Base-by-base conservation (phyloP, 2,888 invertebrate genomes). In the Erannis defoliaria region DNA sequence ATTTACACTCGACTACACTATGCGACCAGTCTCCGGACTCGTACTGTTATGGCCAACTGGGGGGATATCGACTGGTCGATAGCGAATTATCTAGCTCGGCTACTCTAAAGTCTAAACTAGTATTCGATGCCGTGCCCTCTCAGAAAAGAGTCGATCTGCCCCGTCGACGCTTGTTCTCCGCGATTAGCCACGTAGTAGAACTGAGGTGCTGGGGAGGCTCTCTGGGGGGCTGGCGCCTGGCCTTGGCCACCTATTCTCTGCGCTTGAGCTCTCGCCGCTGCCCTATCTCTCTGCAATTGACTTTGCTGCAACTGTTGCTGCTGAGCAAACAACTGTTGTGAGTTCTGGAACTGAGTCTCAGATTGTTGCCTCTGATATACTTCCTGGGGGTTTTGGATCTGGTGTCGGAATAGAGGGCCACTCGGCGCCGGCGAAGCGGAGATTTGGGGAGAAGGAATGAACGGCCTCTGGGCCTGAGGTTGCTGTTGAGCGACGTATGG, bases 111-210 rank as follows among this genome's bases (percentile, higher is more conserved):
- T 65, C 57, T 69, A 69, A 74, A 76, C 90, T 94, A 95, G 84
- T 94, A 94, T 81, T 94, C 94, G 76, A 95, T 94, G 80, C 94
- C 95, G 82, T 95, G 95, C 58, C 96, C 96, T 84, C 96, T 94
- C 65, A 97, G 94, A 89, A 97, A 97, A 58, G 96, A 96, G 81
- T 97, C 97, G 76, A 97, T 96, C 82, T 96, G 97, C 5, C 96
- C 96, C 37, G 94, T 92, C 42, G 95, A 94, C 31, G 79, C 76
- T 0, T 82, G 78, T 60, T 95, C 90, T 0, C 90, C 91, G 51
- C 90, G 88, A 0, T 94, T 94, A 31, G 94, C 94, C 31, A 94
- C 91, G 82, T 94, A 95, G 83, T 95, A 95, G 84, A 93, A 94
- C 75, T 94, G 94, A 37, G 91, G 82, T 23, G 81, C 67, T 59